A percentile compares a stretch with the other conserved stretches of the same genome.
Conservation (phyloP, 2,113 vertebrate species). For the Muntiacus reevesi region DNA sequence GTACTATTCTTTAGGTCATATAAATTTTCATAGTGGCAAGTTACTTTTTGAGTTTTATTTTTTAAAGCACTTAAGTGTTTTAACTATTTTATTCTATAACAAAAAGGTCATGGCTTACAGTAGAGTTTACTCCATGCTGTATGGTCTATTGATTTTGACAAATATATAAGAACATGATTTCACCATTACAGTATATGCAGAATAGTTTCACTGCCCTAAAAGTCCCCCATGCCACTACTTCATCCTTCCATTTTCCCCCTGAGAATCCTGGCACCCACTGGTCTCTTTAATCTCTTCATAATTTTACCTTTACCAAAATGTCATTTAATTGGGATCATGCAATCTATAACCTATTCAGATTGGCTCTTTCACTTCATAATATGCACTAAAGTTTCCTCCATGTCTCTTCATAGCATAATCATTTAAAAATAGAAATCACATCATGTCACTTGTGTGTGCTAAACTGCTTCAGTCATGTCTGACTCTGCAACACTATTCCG, state of each 20-base stretch:
- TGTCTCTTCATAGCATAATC: background rate
- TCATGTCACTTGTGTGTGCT: background rate
- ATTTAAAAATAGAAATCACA: background rate
- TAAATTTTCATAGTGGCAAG: background rate
- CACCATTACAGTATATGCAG: background rate
- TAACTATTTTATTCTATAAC: background rate
- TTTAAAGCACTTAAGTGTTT: background rate
- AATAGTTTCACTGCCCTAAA: background rate
- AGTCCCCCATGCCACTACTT: background rate
- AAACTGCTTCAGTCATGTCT: background rate
- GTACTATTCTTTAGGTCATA: background rate
- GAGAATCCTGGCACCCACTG: background rate
- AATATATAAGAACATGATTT: background rate
- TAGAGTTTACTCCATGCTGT: background rate
- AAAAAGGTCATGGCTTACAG: background rate
- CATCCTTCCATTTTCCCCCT: background rate
- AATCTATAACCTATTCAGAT: background rate
- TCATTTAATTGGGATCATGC: background rate
- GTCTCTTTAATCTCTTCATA: background rate
- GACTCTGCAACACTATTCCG: background rate
- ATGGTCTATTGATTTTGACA: background rate
- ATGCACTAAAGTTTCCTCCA: background rate
- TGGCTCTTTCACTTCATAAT: background rate
- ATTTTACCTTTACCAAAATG: background rate
- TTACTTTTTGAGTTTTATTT: background rate